A percentile compares a stretch with the other conserved stretches of the same genome.
Evolutionary conservation across 1,140 invertebrate species (phyloP).

Genomic region (Aphaenogaster rudis): DNA sequence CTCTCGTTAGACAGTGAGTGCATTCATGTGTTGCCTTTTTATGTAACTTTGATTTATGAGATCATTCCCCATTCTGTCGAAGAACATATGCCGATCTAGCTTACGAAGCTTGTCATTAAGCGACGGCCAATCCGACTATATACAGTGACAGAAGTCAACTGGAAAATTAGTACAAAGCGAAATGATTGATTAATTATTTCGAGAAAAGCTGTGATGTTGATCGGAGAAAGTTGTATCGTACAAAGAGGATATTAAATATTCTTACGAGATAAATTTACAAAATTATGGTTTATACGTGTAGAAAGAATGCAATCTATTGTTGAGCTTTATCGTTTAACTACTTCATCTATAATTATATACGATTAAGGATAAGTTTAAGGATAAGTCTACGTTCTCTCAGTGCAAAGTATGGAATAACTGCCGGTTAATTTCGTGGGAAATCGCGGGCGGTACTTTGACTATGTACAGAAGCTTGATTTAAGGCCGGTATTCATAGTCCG

Average conservation of each 20-base stretch:
- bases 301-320: neutral
- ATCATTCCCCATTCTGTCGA: slow-evolving; percentile 4
- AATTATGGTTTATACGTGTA: neutral
- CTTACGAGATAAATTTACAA: neutral
- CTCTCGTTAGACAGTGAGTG: slow-evolving; percentile 39
- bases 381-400: neutral
- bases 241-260: neutral
- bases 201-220: neutral
- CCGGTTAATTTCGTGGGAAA: neutral
- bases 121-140: neutral
- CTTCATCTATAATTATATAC: neutral
- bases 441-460: neutral
- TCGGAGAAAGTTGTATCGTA: neutral
- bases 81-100: slow-evolving; percentile 3
- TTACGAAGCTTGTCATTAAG: slow-evolving; percentile 23
- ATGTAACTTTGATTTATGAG: neutral
- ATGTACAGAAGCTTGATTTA: slow-evolving; percentile 46
- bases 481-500: too few relatives aligned
- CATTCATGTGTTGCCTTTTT: slow-evolving; percentile 26
- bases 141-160: slow-evolving; percentile 11
- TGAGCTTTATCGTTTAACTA: neutral
- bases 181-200: slow-evolving; percentile 30
- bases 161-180: slow-evolving; percentile 61
- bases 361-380: neutral
- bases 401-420: neutral